phyloP scores from a whole-genome alignment of 2,797 vertebrate genomes.

The Phoeniculus purpureus region DNA sequence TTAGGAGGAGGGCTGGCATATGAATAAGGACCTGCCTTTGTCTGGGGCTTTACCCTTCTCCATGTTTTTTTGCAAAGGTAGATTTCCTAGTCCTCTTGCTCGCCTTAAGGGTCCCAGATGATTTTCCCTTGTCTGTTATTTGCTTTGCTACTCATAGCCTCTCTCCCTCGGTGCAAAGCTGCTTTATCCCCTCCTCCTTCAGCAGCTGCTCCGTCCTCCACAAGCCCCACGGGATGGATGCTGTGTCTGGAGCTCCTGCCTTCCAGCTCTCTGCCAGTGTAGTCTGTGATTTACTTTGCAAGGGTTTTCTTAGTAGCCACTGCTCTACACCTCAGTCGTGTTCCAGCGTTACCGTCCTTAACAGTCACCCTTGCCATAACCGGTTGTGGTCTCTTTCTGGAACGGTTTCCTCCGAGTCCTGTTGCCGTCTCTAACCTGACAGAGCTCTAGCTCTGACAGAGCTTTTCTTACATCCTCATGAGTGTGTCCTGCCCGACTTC shows the following conservation, averaged over 20 bases:
- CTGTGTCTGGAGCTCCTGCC: slow-evolving; percentile 40
- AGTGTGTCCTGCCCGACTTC: background rate
- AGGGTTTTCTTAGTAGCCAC: background rate
- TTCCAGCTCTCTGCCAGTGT: slow-evolving; percentile 15
- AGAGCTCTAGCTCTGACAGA: background rate
- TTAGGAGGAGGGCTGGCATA: background rate
- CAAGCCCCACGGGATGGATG: slow-evolving; percentile 32
- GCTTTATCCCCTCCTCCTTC: slow-evolving; percentile 24
- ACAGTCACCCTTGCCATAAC: background rate
- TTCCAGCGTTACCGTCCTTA: background rate
- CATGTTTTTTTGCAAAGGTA: background rate
- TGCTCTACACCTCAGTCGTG: background rate
- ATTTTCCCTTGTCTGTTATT: background rate
- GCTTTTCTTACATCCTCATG: accelerated
- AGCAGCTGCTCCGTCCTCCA: slow-evolving; percentile 23
- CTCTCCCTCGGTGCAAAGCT: background rate
- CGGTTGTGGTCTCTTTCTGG: background rate
- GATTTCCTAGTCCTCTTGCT: background rate
- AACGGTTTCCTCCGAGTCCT: background rate
- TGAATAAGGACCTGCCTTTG: background rate
- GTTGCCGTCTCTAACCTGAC: background rate
- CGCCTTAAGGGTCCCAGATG: background rate
- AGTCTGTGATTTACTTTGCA: slow-evolving; percentile 5
- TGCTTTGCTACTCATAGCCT: background rate
- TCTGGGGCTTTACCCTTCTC: background rate